These are phyloP conservation scores for Drosophila littoralis DNA, from an alignment of 1,140 invertebrate species.

Conservation along the genomic window DNA sequence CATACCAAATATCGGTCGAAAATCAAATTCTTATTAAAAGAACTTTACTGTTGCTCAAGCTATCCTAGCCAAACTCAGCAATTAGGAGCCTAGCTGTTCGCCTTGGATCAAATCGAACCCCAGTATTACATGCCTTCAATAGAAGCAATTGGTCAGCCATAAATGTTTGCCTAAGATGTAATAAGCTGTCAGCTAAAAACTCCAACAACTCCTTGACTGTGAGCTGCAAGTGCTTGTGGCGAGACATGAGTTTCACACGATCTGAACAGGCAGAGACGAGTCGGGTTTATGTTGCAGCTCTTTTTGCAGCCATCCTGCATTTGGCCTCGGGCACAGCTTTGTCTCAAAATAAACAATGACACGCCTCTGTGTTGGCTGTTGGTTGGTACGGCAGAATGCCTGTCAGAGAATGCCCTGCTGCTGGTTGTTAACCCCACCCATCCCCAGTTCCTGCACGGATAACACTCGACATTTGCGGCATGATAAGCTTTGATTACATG, in stretches of 20 bases:
- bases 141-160: too few relatives aligned
- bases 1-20: too few relatives aligned
- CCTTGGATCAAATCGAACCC: too few relatives aligned
- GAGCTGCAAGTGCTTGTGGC: not conserved
- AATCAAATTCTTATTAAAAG: too few relatives aligned
- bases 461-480: slow-evolving; percentile 24
- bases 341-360: slow-evolving; percentile 52
- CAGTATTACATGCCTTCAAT: too few relatives aligned
- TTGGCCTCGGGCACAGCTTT: slow-evolving; percentile 26
- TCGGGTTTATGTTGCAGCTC: not conserved
- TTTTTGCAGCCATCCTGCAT: slow-evolving; percentile 31
- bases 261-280: slow-evolving; percentile 6
- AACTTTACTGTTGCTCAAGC: too few relatives aligned
- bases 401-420: slow-evolving; percentile 11
- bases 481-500: slow-evolving; percentile 57
- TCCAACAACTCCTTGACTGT: not conserved
- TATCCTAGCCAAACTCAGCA: too few relatives aligned
- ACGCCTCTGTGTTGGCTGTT: slow-evolving; percentile 29
- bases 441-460: not conserved
- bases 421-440: not conserved
- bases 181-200: not conserved
- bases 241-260: slow-evolving; percentile 12
- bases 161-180: too few relatives aligned
- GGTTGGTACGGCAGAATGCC: not conserved
- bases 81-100: too few relatives aligned